Evolutionary conservation across 2,797 vertebrate species (phyloP), one percentile per base, ranked within the genome.

Genomic region (Calcarius lapponicus): DNA sequence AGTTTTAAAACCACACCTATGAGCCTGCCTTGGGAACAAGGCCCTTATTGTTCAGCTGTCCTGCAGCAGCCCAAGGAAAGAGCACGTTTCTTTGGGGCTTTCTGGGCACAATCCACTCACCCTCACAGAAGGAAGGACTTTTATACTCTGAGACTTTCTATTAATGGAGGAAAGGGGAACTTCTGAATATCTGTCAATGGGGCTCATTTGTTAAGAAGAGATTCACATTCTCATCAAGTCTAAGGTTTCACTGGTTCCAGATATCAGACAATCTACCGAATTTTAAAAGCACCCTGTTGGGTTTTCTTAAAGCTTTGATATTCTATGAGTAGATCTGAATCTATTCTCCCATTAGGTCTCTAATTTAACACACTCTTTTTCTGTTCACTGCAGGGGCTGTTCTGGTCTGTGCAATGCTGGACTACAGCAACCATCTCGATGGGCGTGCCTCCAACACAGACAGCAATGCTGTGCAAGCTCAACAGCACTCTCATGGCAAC

Each of bases 1-100:
- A 36, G 43, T 79, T 93, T 87, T 85, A 83, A 94, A 94, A 84
- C 88, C 53, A 61, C 48, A 88, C 88, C 79, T 95, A 84, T 60
- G 67, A 90, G 81, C 56, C 72, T 54, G 56, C 79, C 50, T 40
- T 42, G 42, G 45, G 80, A 96, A 97, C 96, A 97, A 95, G 92
- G 61, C 47, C 26, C 56, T 61, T 86, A 91, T 96, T 96, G 96
- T 97, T 90, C 47, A 11, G 13, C 58, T 40, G 75, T 60, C 70
- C 81, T 74, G 64, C 36, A 48, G 79, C 72, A 72, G 43, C 45
- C 67, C 69, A 56, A 80, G 62, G 61, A 87, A 86, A 54, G 14
- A 42, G 21, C 40, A 43, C n/a, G 22, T 58, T 93, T 91, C 74
- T 76, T 57, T 51, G 79, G 82, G 75, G 43, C 21, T 76, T 94